A percentile compares a stretch with the other conserved stretches of the same genome.
Evolutionary conservation across 2,888 invertebrate species (phyloP).

Genomic region (Bibio marci): DNA sequence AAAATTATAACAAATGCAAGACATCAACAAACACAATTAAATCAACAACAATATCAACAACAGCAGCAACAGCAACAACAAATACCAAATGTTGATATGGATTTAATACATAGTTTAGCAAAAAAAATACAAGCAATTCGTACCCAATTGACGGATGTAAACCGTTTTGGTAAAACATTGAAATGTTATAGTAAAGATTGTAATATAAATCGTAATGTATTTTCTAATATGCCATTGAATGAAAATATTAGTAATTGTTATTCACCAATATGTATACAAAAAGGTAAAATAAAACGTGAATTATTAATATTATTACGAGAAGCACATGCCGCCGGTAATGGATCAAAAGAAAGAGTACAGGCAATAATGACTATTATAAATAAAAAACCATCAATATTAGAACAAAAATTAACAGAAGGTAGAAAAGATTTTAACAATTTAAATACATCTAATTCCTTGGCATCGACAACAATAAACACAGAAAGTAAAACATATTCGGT

Average conservation of each 20-base stretch:
- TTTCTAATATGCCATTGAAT: conserved; percentile 32
- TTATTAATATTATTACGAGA: conserved; percentile 41
- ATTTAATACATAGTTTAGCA: conserved; percentile 39
- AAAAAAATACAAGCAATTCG: conserved; percentile 52
- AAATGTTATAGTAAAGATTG: conserved; percentile 57
- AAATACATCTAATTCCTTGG: neutral
- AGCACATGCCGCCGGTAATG: conserved; percentile 38
- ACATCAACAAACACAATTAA: conserved; percentile 7
- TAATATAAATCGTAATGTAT: conserved; percentile 35
- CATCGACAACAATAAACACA: neutral
- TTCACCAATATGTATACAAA: conserved; percentile 64
- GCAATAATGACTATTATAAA: conserved; percentile 31
- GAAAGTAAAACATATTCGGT: no score
- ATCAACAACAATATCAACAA: conserved; percentile 5
- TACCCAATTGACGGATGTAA: conserved; percentile 49
- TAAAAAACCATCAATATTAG: conserved; percentile 48
- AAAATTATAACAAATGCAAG: neutral
- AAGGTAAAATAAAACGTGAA: conserved; percentile 51
- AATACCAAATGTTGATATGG: conserved; percentile 30
- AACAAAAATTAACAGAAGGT: conserved; percentile 47
- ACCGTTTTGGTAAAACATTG: conserved; percentile 51
- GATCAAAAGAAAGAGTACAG: conserved; percentile 27
- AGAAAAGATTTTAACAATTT: conserved; percentile 23
- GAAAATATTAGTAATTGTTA: conserved; percentile 43
- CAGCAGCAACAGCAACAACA: conserved; percentile 13